phyloP scores from a whole-genome alignment of 2,797 vertebrate genomes.

The Cephalopachus bancanus region DNA sequence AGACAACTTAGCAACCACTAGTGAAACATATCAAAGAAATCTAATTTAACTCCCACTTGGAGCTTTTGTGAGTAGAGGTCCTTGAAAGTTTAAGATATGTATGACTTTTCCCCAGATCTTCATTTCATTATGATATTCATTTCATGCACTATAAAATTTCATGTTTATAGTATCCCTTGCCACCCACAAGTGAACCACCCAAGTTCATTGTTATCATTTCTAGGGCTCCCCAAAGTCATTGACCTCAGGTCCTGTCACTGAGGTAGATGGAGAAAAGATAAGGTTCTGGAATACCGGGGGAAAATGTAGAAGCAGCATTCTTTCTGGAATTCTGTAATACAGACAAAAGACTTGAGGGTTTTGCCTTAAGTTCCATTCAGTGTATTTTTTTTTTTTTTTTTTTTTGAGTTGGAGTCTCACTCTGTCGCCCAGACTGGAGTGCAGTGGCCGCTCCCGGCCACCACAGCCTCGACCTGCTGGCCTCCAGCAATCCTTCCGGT shows the following conservation, averaged over 20 bases:
- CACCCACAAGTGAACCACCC: not conserved
- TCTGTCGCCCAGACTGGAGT: too few relatives aligned
- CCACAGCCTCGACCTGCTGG: too few relatives aligned
- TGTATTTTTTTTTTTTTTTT: not conserved
- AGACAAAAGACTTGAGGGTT: not conserved
- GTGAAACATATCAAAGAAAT: slow-evolving; percentile 60
- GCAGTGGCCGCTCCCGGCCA: too few relatives aligned
- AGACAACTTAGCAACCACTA: slow-evolving; percentile 50
- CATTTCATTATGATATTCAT: not conserved
- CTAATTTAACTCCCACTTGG: slow-evolving; percentile 55
- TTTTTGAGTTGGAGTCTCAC: too few relatives aligned
- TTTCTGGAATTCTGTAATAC: not conserved
- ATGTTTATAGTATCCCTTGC: not conserved
- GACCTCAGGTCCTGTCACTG: not conserved
- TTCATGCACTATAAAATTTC: not conserved
- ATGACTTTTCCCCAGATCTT: not conserved
- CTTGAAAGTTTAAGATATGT: not conserved
- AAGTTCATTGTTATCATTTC: not conserved
- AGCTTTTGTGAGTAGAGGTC: slow-evolving; percentile 63
- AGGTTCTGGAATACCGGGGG: not conserved
- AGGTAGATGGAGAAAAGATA: not conserved
- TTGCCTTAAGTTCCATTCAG: not conserved
- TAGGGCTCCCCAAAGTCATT: not conserved
- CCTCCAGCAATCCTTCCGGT: too few relatives aligned
- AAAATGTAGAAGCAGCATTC: accelerated